Conservation (phyloP, 2,797 vertebrate species). For the Sebastes kiyomatsui region DNA sequence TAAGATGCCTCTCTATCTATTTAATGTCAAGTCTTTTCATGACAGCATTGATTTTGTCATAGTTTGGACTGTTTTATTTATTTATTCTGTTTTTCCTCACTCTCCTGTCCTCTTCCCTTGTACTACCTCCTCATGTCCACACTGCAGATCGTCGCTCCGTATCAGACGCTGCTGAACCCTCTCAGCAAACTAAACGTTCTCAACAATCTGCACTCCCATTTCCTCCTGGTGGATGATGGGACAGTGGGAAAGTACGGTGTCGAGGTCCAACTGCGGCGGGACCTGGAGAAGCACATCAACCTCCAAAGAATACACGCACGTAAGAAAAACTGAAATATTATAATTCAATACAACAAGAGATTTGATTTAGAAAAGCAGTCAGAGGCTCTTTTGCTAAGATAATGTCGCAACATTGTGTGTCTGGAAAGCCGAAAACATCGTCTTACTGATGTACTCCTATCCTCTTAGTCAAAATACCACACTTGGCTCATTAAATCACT, state of each 20-base stretch:
- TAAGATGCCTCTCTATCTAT: neutral
- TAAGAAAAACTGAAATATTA: constrained; percentile 76
- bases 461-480: neutral
- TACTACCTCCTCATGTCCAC: neutral
- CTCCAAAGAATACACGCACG: constrained; percentile 97
- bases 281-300: constrained; percentile 98
- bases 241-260: constrained; percentile 97
- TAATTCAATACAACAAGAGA: neutral
- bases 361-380: neutral
- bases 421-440: neutral
- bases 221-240: constrained; percentile 98
- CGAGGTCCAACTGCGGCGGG: constrained; percentile 92
- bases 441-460: neutral
- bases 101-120: neutral
- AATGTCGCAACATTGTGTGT: neutral
- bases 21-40: neutral
- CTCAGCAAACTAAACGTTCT: constrained; percentile 97
- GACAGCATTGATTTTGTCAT: neutral
- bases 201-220: constrained; percentile 98
- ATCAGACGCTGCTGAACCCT: constrained; percentile 97
- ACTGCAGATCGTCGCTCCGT: constrained; percentile 92
- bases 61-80: neutral
- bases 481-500: neutral
- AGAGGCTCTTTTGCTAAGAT: neutral
- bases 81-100: too few relatives aligned